Evolutionary conservation across 2,113 vertebrate species (phyloP).

Genomic region (Albula glossodonta): DNA sequence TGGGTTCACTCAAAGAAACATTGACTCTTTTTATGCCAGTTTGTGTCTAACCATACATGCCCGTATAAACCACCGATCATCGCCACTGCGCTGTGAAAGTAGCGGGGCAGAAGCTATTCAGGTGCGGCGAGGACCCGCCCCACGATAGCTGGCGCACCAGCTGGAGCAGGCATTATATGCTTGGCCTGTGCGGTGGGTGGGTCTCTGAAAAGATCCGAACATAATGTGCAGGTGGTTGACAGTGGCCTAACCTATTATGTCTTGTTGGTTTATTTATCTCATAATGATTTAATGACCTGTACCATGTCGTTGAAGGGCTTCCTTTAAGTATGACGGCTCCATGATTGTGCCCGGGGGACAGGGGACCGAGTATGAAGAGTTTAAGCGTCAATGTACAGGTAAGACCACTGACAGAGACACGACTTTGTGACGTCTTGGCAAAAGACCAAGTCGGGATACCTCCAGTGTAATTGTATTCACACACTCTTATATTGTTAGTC

Average conservation of each 20-base stretch:
- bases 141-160: too few relatives aligned
- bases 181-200: background rate
- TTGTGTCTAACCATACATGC: background rate
- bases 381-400: constrained; percentile 91
- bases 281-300: background rate
- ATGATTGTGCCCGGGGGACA: constrained; percentile 87
- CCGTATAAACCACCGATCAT: background rate
- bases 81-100: background rate
- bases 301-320: constrained; percentile 73
- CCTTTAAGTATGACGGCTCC: constrained; percentile 86
- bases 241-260: background rate
- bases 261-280: background rate
- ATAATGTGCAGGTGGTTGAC: background rate
- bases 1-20: background rate
- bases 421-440: background rate
- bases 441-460: background rate
- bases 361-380: constrained; percentile 86
- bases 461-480: background rate
- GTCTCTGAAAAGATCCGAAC: background rate
- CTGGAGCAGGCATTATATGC: background rate
- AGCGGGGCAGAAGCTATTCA: background rate
- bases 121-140: background rate
- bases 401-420: constrained; percentile 39
- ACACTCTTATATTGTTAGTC: background rate
- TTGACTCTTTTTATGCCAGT: background rate